Evolutionary conservation across 2,113 vertebrate species (phyloP), one percentile per base, ranked within the genome.

Genomic region (Mellivora capensis): DNA sequence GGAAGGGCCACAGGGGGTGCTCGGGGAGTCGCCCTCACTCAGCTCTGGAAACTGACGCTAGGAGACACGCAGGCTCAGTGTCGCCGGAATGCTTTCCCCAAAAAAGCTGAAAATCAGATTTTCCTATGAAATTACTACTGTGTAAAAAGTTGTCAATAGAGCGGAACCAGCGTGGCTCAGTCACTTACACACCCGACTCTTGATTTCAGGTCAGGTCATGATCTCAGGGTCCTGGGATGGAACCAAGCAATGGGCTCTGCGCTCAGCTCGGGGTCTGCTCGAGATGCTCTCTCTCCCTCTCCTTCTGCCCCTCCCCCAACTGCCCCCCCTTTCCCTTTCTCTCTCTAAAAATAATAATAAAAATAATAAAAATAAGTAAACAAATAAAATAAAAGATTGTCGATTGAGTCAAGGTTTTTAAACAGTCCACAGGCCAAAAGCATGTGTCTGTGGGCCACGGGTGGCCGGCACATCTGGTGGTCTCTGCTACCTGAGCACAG

Each of bases 1-100:
- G 3, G 5, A 52, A 10, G 37, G 8, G 11, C 27, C 31, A 3
- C 4, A 2, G 18, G 0, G 52, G 15, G 27, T 4, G 2, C 15
- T 21, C 34, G 0, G 3, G 44, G n/a, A 64, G 27, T 15, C 14
- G 9, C 44, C 59, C n/a, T 39, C 47, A 34, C 69, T 2, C 29
- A 54, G 29, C 42, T 14, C 44, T 7, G 27, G 27, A 64, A n/a
- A 20, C 12, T 0, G 12, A 57, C 57, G 80, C 88, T 52, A 59
- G 42, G 67, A 15, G 11, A 95, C 85, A 79, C 0, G 1, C 31
- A 3, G 8, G 23, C n/a, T 84, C 37, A 21, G 13, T 0, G 13
- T 37, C 12, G 0, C 67, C 4, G 2, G 37, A 57, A 90, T 54
- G 86, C 69, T 77, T 62, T 59, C 12, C 42, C n/a, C 34, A 42